Evolutionary conservation across 2,113 vertebrate species (phyloP).

Genomic region (Osmerus eperlanus): DNA sequence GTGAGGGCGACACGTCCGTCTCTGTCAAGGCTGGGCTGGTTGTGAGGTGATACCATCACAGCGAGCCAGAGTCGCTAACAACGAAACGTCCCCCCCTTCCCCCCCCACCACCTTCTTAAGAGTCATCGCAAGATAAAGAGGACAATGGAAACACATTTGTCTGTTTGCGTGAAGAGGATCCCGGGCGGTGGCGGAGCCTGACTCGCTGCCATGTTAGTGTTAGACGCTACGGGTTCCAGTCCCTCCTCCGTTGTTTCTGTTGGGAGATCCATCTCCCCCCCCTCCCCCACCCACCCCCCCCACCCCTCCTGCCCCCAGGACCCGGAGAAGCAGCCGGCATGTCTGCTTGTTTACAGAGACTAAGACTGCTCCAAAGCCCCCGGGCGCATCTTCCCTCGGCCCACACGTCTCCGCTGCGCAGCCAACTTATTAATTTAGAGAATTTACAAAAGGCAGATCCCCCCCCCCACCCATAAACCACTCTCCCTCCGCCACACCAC

Average conservation of each 20-base stretch:
- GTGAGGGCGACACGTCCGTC: constrained; percentile 13
- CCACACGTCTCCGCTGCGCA: constrained; percentile 39
- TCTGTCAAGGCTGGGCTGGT: background rate
- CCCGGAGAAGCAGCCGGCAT: constrained; percentile 58
- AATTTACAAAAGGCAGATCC: constrained; percentile 65
- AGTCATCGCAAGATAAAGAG: background rate
- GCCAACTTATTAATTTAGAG: constrained; percentile 75
- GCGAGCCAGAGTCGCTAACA: background rate
- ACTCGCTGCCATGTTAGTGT: constrained; percentile 48
- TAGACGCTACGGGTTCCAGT: constrained; percentile 47
- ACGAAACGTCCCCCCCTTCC: no score
- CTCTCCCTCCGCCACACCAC: no score
- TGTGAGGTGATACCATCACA: background rate
- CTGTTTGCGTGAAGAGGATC: constrained; percentile 28
- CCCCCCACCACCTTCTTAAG: no score
- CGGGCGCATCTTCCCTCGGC: constrained; percentile 62
- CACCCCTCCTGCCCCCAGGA: constrained; percentile 33
- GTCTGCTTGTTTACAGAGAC: constrained; percentile 83
- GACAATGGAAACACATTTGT: constrained; percentile 37
- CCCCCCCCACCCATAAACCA: constrained; percentile 28
- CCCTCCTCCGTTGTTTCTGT: constrained; percentile 52
- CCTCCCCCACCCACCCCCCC: no score
- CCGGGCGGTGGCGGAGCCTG: constrained; percentile 10
- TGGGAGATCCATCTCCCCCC: constrained; percentile 48
- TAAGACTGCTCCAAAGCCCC: constrained; percentile 70